Base-by-base conservation (phyloP, 2,797 vertebrate species). In the Rhyacichthys aspro region DNA sequence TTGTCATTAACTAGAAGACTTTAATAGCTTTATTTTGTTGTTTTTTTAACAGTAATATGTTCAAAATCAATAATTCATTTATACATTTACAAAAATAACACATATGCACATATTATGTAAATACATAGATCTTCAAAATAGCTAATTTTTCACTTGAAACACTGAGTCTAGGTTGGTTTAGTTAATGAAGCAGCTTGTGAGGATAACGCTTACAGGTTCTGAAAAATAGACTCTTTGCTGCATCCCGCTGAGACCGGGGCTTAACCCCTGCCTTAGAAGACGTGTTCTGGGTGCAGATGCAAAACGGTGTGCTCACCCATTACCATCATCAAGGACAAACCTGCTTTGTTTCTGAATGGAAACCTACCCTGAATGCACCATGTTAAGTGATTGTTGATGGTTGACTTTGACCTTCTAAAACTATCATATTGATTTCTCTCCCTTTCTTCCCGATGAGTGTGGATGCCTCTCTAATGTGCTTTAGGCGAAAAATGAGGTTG, bases 351-450 rank as follows among this genome's bases (percentile, higher is more conserved):
- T 79, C 74, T 76, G 63, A 68, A 53, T 83, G 70, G 77, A 60
- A 83, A 86, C 81, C 63, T 61, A 73, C 38, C 0, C 39, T 50
- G 47, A 61, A 67, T 72, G 64, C 76, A 70, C 80, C 79, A 78
- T 77, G 66, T 77, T 80, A 86, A 86, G 80, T 28, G 71, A 80
- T 80, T 89, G 84, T 82, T 87, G 87, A 86, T 79, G 76, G 78
- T 76, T 76, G 80, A 79, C 80, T 84, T 81, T 88, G 82, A 89
- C 87, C 85, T 87, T 84, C 83, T 83, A 54, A 88, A 90, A 82
- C 78, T 81, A 70, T 72, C 59, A 55, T 83, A 90, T 90, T 76
- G 86, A 90, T 90, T 85, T 76, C 50, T 59, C 60, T 58, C 50
- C 63, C 59, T 67, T 69, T 63, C 56, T 60, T 68, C 67, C 61